Base-by-base conservation (phyloP, 2,888 invertebrate species). In the Alsophila aescularia region DNA sequence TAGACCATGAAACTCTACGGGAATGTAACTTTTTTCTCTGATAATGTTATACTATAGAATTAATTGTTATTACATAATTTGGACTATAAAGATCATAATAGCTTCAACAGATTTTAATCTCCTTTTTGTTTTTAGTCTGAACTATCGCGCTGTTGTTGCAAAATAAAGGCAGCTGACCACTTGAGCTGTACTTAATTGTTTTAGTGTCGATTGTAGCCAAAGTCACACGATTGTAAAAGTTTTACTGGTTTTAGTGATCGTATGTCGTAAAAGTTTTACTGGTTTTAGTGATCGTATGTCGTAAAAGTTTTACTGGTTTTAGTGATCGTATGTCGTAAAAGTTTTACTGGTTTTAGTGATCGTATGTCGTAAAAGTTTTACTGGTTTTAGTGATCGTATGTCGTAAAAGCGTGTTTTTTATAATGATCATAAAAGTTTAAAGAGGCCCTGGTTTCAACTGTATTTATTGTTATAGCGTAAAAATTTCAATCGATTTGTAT, bases 331-430 rank as follows among this genome's bases (percentile, higher is more conserved):
- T n/a, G 15, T 41, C 29, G 31, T 2, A 29, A 9, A 2, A n/a
- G 24, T 29, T n/a, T 29, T 10, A 29, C 10, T 27, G 2, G 4
- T 27, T 27, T 8, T 27, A 29, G n/a, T 10, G 13, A 5, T 9
- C 12, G 24, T 7, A 6, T 24, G 24, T 18, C 16, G 12, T 37
- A 18, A 37, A 37, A 37, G 14, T 16, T 18, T 18, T n/a, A 18
- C n/a, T 2, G 2, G 6, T 1, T 36, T 36, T 2, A n/a, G 16
- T 13, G n/a, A n/a, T n/a, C n/a, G n/a, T n/a, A n/a, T n/a, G 15
- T 41, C 29, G 31, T 42, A 42, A 42, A 24, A 42, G 16, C 16
- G 5, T 14, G 15, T 29, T 29, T 41, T 29, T 43, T 34, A 34
- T 31, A 21, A 34, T 34, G 18, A 12, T 21, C 12, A 21, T 43